These are phyloP conservation scores for Trichonephila inaurata DNA, from an alignment of 1,140 invertebrate species.

Conservation along the genomic window DNA sequence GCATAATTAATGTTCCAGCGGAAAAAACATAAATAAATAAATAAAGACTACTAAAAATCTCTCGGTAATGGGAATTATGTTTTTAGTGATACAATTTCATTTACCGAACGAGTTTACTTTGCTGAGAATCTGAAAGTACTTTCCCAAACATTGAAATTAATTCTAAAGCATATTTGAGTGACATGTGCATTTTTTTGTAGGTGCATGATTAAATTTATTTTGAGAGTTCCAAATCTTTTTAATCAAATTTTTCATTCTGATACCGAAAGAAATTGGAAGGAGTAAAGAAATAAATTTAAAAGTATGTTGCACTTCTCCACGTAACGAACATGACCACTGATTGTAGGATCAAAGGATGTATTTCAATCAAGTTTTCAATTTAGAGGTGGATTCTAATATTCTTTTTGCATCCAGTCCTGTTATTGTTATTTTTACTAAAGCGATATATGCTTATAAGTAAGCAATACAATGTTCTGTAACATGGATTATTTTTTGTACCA, in stretches of 20 bases:
- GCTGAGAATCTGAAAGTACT: background rate
- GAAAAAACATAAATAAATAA: background rate
- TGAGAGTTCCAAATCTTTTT: constrained; percentile 5
- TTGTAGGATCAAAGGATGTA: background rate
- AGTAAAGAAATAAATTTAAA: background rate
- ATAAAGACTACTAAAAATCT: background rate
- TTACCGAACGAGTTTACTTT: background rate
- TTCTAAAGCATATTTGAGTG: background rate
- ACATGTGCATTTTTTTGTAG: background rate
- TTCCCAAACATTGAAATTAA: background rate
- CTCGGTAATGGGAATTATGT: background rate
- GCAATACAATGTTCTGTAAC: too few species aligned
- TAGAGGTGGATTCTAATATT: background rate
- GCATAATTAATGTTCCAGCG: background rate
- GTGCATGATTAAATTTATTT: background rate
- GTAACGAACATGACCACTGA: background rate
- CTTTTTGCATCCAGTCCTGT: background rate
- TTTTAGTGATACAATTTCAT: background rate
- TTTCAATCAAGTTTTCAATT: constrained; percentile 21
- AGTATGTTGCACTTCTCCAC: background rate
- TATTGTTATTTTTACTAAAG: too few species aligned
- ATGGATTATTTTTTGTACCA: too few species aligned
- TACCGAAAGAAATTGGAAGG: background rate
- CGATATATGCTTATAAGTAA: too few species aligned
- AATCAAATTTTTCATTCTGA: background rate